phyloP scores from a whole-genome alignment of 1,140 invertebrate genomes.

The Zaprionus camerounensis region DNA sequence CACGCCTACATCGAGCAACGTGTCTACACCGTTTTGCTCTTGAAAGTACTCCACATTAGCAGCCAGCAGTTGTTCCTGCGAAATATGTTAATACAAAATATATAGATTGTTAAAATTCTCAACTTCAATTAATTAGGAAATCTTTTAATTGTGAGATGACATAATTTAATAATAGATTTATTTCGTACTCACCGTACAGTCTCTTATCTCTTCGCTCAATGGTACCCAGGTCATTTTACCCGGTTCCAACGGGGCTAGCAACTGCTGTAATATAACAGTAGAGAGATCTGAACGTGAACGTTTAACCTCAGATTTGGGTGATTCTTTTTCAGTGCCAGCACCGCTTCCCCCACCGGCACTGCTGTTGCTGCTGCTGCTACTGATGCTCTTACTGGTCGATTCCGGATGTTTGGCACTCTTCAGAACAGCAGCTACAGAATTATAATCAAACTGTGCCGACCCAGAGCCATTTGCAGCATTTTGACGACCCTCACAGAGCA shows the following conservation, averaged over 20 bases:
- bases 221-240: constrained; percentile 82
- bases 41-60: constrained; percentile 86
- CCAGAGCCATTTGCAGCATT: constrained; percentile 24
- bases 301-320: constrained; percentile 86
- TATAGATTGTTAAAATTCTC: too few species aligned
- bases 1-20: constrained; percentile 73
- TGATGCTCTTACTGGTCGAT: constrained; percentile 64
- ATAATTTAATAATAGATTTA: neutral
- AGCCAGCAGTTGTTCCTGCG: constrained; percentile 85
- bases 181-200: constrained; percentile 69
- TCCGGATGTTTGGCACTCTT: constrained; percentile 77
- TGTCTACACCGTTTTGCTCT: constrained; percentile 78
- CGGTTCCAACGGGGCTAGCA: constrained; percentile 86
- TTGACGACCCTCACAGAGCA: constrained; percentile 73
- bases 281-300: constrained; percentile 87
- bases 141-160: too few species aligned
- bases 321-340: constrained; percentile 85
- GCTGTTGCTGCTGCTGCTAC: constrained; percentile 64
- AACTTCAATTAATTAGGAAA: too few species aligned
- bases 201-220: constrained; percentile 75
- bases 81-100: neutral
- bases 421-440: constrained; percentile 64
- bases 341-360: constrained; percentile 40
- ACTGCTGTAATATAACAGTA: constrained; percentile 87
- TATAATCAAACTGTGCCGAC: constrained; percentile 68